These are phyloP conservation scores for Ahaetulla prasina DNA, from an alignment of 2,113 vertebrate species.

Conservation along the genomic window DNA sequence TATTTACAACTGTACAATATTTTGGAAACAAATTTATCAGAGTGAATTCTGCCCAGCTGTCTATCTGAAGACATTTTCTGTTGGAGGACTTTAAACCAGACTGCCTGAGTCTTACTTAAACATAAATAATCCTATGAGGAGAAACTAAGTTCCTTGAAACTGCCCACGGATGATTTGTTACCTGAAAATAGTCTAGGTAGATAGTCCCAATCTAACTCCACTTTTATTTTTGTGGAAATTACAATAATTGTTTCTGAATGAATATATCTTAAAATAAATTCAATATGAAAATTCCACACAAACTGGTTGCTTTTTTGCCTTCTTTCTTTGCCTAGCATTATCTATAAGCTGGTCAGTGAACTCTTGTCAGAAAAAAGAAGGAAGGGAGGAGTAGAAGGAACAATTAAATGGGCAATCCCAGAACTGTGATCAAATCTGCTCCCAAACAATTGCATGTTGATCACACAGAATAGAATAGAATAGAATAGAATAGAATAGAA, in stretches of 20 bases:
- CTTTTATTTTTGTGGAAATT: background rate
- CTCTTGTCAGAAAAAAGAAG: background rate
- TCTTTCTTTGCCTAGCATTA: background rate
- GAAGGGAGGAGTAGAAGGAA: constrained; percentile 32
- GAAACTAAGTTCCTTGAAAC: background rate
- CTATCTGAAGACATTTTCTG: background rate
- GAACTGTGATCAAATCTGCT: background rate
- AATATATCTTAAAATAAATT: background rate
- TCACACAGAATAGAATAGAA: too few relatives aligned
- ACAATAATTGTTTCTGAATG: background rate
- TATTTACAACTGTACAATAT: background rate
- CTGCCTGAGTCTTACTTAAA: background rate
- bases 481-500: too few relatives aligned
- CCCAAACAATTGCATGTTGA: too few relatives aligned
- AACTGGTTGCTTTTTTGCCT: background rate
- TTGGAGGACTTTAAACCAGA: background rate
- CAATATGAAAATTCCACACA: background rate
- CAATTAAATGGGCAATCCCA: background rate
- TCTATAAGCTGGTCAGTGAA: background rate
- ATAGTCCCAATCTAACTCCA: background rate
- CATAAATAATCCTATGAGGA: background rate
- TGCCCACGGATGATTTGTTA: background rate
- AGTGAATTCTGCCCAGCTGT: background rate
- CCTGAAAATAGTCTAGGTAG: background rate
- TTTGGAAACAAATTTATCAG: background rate